These are phyloP conservation scores for Tetranychus piercei DNA, from an alignment of 2,888 invertebrate species.

Conservation along the genomic window DNA sequence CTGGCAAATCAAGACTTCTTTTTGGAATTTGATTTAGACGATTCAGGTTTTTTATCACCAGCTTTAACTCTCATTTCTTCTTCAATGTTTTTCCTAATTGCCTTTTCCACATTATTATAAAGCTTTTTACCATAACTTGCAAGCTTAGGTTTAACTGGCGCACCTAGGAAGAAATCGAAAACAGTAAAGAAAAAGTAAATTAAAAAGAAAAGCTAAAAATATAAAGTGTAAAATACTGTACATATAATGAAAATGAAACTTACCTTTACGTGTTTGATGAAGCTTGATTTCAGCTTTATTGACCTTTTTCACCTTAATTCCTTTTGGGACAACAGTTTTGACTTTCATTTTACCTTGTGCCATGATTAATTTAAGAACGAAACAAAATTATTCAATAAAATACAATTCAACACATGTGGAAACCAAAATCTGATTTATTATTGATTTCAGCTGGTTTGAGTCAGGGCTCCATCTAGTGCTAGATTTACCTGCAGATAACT, in stretches of 20 bases:
- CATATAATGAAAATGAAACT: not conserved
- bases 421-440: too few species aligned
- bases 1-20: too few species aligned
- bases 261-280: slow-evolving; percentile 3
- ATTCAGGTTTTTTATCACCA: not conserved
- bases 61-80: slow-evolving; percentile 16
- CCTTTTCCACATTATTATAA: slow-evolving; percentile 19
- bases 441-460: too few species aligned
- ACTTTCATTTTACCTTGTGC: slow-evolving; percentile 20
- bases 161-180: slow-evolving; percentile 1
- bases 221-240: not conserved
- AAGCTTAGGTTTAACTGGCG: slow-evolving; percentile 16
- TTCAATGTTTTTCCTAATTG: slow-evolving; percentile 18
- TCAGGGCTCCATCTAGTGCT: too few species aligned
- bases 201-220: not conserved
- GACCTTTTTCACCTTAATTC: slow-evolving; percentile 1
- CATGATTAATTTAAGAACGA: slow-evolving; percentile 11
- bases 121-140: slow-evolving; percentile 8
- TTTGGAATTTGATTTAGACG: too few species aligned
- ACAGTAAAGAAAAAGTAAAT: not conserved
- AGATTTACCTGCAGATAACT: too few species aligned
- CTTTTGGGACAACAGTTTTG: slow-evolving; percentile 17
- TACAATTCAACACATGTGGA: not conserved
- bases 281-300: slow-evolving; percentile 5
- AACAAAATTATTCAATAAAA: not conserved